Evolutionary conservation across 2,888 invertebrate species (phyloP).

Genomic region (Caenorhabditis sp.): DNA sequence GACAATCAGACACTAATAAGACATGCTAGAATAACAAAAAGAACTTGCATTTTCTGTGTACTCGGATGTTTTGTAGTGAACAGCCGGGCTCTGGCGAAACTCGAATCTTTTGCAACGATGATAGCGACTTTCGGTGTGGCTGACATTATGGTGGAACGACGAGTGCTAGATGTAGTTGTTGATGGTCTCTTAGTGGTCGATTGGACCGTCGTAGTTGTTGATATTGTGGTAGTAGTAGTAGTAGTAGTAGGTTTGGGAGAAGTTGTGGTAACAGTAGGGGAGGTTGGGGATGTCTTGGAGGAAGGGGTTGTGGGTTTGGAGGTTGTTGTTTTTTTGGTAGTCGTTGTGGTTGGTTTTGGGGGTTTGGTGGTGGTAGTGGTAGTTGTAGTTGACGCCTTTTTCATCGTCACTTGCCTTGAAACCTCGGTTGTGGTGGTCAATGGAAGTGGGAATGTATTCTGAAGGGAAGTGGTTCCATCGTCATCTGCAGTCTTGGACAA

Average conservation of each 20-base stretch:
- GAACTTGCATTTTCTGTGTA: slow-evolving; percentile 66
- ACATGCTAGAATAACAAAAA: slow-evolving; percentile 20
- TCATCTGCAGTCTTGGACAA: slow-evolving; percentile 65
- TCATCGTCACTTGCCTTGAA: slow-evolving; percentile 50
- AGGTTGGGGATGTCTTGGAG: slow-evolving; percentile 32
- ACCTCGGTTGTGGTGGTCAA: slow-evolving; percentile 39
- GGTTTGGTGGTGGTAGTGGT: slow-evolving; percentile 48
- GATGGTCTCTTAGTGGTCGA: slow-evolving; percentile 36
- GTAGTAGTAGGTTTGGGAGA: slow-evolving; percentile 49
- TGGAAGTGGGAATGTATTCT: slow-evolving; percentile 51
- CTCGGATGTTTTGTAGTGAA: slow-evolving; percentile 62
- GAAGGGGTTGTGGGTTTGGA: slow-evolving; percentile 40
- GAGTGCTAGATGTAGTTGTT: slow-evolving; percentile 31
- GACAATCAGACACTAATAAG: slow-evolving; percentile 1
- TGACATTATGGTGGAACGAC: slow-evolving; percentile 48
- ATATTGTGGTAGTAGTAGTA: slow-evolving; percentile 28
- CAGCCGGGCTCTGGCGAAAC: slow-evolving; percentile 46
- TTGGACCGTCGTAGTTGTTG: slow-evolving; percentile 50
- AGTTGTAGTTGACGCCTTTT: slow-evolving; percentile 49
- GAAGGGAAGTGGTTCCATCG: slow-evolving; percentile 25
- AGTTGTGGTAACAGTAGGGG: slow-evolving; percentile 53
- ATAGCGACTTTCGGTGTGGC: slow-evolving; percentile 61
- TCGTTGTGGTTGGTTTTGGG: slow-evolving; percentile 38
- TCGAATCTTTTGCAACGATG: slow-evolving; percentile 62
- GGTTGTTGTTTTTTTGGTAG: slow-evolving; percentile 48